Evolutionary conservation across 2,113 vertebrate species (phyloP).

Genomic region (Eptesicus fuscus): DNA sequence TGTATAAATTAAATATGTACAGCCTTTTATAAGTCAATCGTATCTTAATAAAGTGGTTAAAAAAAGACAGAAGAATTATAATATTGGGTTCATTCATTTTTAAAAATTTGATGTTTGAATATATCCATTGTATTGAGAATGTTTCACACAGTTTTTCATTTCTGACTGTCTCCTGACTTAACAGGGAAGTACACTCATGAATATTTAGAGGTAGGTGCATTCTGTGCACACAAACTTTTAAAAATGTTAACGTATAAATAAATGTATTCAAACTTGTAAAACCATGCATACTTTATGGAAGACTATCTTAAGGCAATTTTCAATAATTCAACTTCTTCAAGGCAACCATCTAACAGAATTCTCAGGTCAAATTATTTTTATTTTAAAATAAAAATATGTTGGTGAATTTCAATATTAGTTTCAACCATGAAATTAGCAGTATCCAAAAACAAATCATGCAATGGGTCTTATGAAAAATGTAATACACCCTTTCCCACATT

Average conservation of each 20-base stretch:
- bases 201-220: slow-evolving; percentile 62
- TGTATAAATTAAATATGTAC: neutral
- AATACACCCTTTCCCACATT: neutral
- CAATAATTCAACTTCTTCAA: slow-evolving; percentile 71
- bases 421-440: slow-evolving; percentile 29
- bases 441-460: neutral
- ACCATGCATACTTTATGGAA: slow-evolving; percentile 46
- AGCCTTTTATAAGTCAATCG: neutral
- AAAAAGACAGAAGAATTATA: neutral
- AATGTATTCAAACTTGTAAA: slow-evolving; percentile 63
- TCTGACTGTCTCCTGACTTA: slow-evolving; percentile 45
- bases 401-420: neutral
- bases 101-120: slow-evolving; percentile 10
- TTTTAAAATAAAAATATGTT: slow-evolving; percentile 57
- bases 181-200: slow-evolving; percentile 53
- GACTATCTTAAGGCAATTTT: slow-evolving; percentile 46
- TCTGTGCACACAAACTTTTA: slow-evolving; percentile 49
- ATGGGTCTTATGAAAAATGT: neutral
- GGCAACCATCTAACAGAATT: slow-evolving; percentile 34
- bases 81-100: neutral
- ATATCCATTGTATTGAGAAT: neutral
- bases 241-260: slow-evolving; percentile 69
- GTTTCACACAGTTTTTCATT: slow-evolving; percentile 15
- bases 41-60: neutral
- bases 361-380: slow-evolving; percentile 7